Base-by-base conservation (phyloP, 2,888 invertebrate species). In the Erynnis tages region DNA sequence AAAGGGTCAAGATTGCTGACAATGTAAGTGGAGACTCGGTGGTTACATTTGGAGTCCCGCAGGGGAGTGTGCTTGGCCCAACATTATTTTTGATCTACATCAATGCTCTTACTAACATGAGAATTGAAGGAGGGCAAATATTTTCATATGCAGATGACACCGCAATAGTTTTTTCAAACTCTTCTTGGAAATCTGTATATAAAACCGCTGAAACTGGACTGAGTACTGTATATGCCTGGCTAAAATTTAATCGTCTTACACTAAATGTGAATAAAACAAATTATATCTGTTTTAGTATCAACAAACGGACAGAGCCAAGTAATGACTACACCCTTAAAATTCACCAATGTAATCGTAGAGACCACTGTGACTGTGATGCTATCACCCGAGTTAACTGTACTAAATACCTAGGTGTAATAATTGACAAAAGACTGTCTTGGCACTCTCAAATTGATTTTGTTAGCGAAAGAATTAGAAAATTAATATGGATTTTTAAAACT, bases 131-230 rank as follows among this genome's bases (percentile, higher is more conserved):
- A 2, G 49, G 53, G 2, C 27, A 23, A 7, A 19, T 57, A 5
- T 10, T 55, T 3, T 37, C 53, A 2, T 55, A 48, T 30, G 53
- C 53, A 2, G 55, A 55, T 25, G 55, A 55, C 17, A 53, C 53
- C 8, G 56, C 43, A 2, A n/a, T 47, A 11, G 5, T 47, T 2
- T 49, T 52, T 58, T 53, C 54, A 58, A 56, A 59, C 4, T 2
- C 14, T 0, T 29, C 41, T 0, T 44, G 44, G 44, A 21, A 44
- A n/a, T 19, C 11, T 2, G 44, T 44, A 8, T 14, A 1, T 2
- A 13, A 13, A 7, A 13, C 0, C 13, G 44, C 44, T 14, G 44
- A 44, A 32, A 13, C 1, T n/a, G 46, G 35, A 6, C 7, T 46
- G 7, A 23, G 10, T n/a, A 19, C 11, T n/a, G 11, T 48, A 3